Conservation (phyloP, 1,140 invertebrate genomes). For the Euura lappo region DNA sequence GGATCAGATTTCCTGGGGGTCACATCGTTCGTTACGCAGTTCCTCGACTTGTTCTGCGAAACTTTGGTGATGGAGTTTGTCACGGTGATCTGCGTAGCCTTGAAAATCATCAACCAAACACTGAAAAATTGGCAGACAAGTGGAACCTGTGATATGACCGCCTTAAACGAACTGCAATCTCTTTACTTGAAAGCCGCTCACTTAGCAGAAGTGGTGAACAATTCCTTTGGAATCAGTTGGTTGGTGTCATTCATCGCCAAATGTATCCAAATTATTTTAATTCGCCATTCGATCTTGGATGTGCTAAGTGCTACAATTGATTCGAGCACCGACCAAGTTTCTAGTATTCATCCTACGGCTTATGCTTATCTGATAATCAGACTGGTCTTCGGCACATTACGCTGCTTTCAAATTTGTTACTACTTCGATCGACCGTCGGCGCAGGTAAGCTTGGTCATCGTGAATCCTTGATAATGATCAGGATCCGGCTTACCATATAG, state of each 20-base stretch:
- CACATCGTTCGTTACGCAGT: not conserved
- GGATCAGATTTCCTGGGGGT: not conserved
- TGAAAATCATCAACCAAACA: not conserved
- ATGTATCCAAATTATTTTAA: not conserved
- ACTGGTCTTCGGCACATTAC: not conserved
- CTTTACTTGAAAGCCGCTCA: not conserved
- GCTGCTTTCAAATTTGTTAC: not conserved
- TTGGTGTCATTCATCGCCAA: not conserved
- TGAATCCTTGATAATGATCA: not conserved
- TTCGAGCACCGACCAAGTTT: not conserved
- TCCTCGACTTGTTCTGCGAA: not conserved
- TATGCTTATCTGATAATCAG: not conserved
- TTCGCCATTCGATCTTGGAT: not conserved
- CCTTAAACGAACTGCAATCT: not conserved
- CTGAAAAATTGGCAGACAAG: not conserved
- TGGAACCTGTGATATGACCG: not conserved
- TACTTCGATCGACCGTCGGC: not conserved
- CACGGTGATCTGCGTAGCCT: not conserved
- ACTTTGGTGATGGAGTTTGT: not conserved
- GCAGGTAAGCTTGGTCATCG: not conserved
- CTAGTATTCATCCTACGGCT: not conserved
- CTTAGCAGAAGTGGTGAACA: not conserved
- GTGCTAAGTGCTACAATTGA: not conserved
- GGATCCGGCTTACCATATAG: not conserved
- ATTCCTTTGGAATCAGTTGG: not conserved